Percentiles rank a stretch among this genome's conserved stretches.
phyloP scores from a whole-genome alignment of 1,140 invertebrate genomes.

The Philotrypesis tridentata region DNA sequence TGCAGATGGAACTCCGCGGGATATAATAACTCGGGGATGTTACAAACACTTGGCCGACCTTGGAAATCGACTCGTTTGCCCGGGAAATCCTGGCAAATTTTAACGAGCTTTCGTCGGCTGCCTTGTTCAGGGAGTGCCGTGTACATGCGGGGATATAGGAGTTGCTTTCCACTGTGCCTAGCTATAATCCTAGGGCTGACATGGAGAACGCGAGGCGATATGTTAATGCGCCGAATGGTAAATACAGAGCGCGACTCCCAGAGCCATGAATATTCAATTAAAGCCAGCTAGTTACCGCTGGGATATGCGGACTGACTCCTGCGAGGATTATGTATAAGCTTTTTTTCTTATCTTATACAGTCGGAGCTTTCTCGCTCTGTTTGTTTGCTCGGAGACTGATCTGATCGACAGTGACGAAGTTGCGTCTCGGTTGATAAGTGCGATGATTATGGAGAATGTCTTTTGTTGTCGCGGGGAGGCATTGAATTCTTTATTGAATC shows the following conservation, averaged over 20 bases:
- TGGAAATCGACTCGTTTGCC: background rate
- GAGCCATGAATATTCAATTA: slow-evolving; percentile 57
- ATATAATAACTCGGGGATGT: slow-evolving; percentile 30
- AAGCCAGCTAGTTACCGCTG: background rate
- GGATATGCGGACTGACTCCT: background rate
- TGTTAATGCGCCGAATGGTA: slow-evolving; percentile 53
- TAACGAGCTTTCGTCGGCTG: slow-evolving; percentile 32
- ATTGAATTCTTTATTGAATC: background rate
- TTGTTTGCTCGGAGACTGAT: background rate
- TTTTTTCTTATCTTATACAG: background rate
- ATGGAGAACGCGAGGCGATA: too few species aligned
- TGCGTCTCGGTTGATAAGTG: background rate
- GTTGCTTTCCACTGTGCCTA: background rate
- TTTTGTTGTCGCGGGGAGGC: background rate
- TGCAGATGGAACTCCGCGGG: slow-evolving; percentile 8
- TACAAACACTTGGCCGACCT: background rate
- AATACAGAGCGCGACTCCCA: slow-evolving; percentile 37
- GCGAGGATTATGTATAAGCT: background rate
- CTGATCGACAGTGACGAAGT: background rate
- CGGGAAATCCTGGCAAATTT: slow-evolving; percentile 38
- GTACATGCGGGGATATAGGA: too few species aligned
- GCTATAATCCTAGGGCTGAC: background rate
- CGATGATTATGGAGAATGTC: background rate
- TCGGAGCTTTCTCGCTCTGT: background rate
- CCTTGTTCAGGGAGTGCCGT: too few species aligned